Base-by-base conservation (phyloP, 1,140 invertebrate species). In the Lordiphosa mommai region DNA sequence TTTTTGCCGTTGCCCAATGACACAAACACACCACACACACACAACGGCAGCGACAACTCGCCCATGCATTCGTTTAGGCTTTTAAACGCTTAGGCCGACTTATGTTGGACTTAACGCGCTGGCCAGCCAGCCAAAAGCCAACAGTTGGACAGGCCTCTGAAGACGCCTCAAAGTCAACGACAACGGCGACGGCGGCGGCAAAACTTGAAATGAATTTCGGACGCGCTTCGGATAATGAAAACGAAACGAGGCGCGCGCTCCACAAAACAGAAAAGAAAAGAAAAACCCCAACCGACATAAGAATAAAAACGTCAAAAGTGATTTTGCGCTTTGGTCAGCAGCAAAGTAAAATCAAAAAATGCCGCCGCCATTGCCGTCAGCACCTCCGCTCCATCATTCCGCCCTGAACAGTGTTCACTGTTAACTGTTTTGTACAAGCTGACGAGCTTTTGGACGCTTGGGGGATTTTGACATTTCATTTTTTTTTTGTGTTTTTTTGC, bases 251-350 rank as follows among this genome's bases (percentile, higher is more conserved):
- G 71, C 67, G 76, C 71, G 69, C 72, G 74, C 61, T 76, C 55
- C 65, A 61, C 47, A 57, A 68, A 55, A 51, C 44, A 14, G 46
- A 38, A 56, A 55, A 51, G 49, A 37, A 37, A 68, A 68, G 55
- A 68, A 59, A 67, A 68, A 51, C 50, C 65, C 71, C 38, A 79
- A 64, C 56, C 52, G 72, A 85, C 64, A 72, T 60, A 84, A 73
- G 77, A 84, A 84, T 80, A 84, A 79, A 82, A 85, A 77, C 79
- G 77, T 84, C 79, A 84, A 84, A 84, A 84, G 79, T 72, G 72
- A 84, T 85, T 84, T 84, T 85, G 80, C 60, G 69, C 67, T 70
- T 73, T 71, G 77, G 53, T 84, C 76, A 72, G 56, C 77, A 61
- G 64, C 65, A 58, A 68, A 69, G 46, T 48, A 65, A 76, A 84